Conservation (phyloP, 2,113 vertebrate species). For the Menidia beryllina region DNA sequence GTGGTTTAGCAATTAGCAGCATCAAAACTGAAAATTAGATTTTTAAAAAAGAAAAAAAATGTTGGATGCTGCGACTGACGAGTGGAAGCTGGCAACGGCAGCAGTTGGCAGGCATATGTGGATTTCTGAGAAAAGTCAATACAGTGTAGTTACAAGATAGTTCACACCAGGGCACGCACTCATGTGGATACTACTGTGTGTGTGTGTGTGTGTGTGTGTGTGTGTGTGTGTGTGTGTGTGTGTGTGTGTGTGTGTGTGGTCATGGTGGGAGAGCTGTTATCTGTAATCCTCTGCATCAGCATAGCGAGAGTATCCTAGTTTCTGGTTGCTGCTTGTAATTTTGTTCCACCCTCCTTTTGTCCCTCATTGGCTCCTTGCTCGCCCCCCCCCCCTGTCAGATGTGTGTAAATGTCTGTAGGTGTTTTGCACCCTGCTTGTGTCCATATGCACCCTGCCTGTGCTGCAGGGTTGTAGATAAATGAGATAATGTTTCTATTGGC, state of each 20-base stretch:
- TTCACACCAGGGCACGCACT: slow-evolving; percentile 29
- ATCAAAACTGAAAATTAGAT: slow-evolving; percentile 11
- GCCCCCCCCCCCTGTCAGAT: slow-evolving; percentile 13
- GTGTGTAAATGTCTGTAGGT: slow-evolving; percentile 39
- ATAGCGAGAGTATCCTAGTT: slow-evolving; percentile 20
- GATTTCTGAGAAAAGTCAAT: slow-evolving; percentile 28
- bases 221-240: too few species aligned
- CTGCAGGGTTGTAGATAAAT: slow-evolving; percentile 64
- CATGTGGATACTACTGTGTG: slow-evolving; percentile 21
- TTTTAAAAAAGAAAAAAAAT: background rate
- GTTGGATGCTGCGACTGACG: background rate
- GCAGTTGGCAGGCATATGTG: background rate
- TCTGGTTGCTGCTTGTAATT: background rate
- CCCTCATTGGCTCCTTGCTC: slow-evolving; percentile 8
- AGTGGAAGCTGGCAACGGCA: slow-evolving; percentile 1
- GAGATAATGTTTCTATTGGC: slow-evolving; percentile 67
- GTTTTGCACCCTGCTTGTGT: slow-evolving; percentile 33
- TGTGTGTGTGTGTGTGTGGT: slow-evolving; percentile 36
- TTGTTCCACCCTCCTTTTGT: slow-evolving; percentile 9
- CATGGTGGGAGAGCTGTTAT: slow-evolving; percentile 20
- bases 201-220: too few species aligned
- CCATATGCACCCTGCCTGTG: slow-evolving; percentile 43
- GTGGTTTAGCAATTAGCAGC: slow-evolving; percentile 15
- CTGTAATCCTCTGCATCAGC: slow-evolving; percentile 31
- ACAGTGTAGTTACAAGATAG: slow-evolving; percentile 30